Percentiles rank a stretch among this genome's conserved stretches.
phyloP scores from a whole-genome alignment of 2,888 invertebrate genomes.

The Hetaerina titia region DNA sequence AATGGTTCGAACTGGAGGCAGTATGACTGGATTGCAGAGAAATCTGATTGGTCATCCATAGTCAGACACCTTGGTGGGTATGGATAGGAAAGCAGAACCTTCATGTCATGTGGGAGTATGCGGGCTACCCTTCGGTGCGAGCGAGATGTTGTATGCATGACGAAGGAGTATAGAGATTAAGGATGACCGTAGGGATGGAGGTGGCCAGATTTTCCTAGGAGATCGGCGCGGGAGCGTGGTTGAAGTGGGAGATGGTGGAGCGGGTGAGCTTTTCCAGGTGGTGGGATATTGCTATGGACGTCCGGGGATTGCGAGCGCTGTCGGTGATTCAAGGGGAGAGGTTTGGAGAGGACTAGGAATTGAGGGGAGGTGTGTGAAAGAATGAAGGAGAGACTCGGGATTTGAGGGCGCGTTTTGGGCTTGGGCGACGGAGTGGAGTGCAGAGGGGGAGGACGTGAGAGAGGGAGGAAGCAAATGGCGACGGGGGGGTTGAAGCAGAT shows the following conservation, averaged over 20 bases:
- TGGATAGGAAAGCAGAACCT: background rate
- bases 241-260: background rate
- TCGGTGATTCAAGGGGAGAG: background rate
- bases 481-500: too few species aligned
- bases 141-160: background rate
- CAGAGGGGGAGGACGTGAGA: background rate
- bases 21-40: too few species aligned
- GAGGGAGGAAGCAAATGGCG: background rate
- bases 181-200: background rate
- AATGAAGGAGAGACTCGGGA: background rate
- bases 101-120: too few species aligned
- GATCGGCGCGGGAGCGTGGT: background rate
- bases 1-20: too few species aligned
- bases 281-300: slow-evolving; percentile 27
- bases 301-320: background rate
- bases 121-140: too few species aligned
- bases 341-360: background rate
- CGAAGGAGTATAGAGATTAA: background rate
- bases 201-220: background rate
- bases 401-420: background rate
- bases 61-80: background rate
- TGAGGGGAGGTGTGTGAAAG: background rate
- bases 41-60: background rate
- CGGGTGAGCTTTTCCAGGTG: background rate
- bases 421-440: background rate